Conservation (phyloP, 1,140 invertebrate species). For the Diplogasteroides magnus region DNA sequence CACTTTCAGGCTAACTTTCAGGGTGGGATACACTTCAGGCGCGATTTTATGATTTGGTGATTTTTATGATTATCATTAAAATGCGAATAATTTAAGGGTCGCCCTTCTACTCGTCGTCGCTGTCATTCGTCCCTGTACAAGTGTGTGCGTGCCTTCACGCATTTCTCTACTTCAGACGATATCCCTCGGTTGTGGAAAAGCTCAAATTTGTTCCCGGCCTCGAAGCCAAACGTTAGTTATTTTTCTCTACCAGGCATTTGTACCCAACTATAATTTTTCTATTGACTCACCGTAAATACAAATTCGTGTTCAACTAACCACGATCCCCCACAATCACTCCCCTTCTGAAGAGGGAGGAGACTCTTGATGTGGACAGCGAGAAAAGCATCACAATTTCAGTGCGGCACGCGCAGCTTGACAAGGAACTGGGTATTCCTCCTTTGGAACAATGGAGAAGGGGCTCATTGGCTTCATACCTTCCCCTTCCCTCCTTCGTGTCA, state of each 20-base stretch:
- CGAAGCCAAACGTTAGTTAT: slow-evolving; percentile 35
- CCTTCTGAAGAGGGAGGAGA: too few relatives aligned
- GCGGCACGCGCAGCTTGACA: slow-evolving; percentile 26
- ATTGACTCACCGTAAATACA: too few relatives aligned
- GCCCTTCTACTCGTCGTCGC: slow-evolving; percentile 35
- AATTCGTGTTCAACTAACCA: too few relatives aligned
- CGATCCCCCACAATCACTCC: too few relatives aligned
- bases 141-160: slow-evolving; percentile 36
- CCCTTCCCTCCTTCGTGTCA: slow-evolving; percentile 17
- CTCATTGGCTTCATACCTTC: slow-evolving; percentile 28
- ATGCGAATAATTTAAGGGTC: slow-evolving; percentile 11
- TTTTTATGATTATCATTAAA: not conserved
- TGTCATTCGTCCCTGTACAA: slow-evolving; percentile 35
- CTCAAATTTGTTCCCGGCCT: slow-evolving; percentile 35
- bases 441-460: slow-evolving; percentile 24
- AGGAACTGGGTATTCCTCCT: slow-evolving; percentile 30
- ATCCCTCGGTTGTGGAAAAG: slow-evolving; percentile 32
- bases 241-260: too few relatives aligned
- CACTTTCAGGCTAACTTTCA: not conserved
- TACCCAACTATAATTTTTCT: too few relatives aligned
- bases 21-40: not conserved
- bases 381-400: slow-evolving; percentile 12
- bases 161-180: slow-evolving; percentile 32
- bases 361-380: not conserved
- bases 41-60: not conserved